Evolutionary conservation across 2,113 vertebrate genomes (phyloP).

Genomic region (Colistium nudipinnis): DNA sequence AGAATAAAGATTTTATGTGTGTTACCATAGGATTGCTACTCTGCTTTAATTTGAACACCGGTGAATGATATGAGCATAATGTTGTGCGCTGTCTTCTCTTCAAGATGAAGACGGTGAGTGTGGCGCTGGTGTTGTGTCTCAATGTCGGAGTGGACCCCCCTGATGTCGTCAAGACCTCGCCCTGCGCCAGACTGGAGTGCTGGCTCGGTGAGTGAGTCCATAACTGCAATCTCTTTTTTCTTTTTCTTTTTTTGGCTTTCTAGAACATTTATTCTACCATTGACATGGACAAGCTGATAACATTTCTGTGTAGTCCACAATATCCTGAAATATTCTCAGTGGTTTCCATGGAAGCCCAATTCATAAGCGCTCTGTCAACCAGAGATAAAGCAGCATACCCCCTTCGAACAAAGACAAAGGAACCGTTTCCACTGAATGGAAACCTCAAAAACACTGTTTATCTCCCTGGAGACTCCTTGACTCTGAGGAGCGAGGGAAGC

Average conservation of each 20-base stretch:
- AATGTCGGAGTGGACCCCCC: conserved; percentile 98
- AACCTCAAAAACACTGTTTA: conserved; percentile 37
- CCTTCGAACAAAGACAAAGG: conserved; percentile 25
- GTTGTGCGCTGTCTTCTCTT: conserved; percentile 5
- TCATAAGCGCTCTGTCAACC: conserved; percentile 18
- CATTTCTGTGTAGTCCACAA: not conserved
- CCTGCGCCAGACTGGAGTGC: conserved; percentile 94
- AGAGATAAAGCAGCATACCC: conserved; percentile 25
- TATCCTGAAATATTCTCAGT: not conserved
- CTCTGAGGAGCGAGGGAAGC: conserved; percentile 18
- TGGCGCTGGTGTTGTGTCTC: conserved; percentile 95
- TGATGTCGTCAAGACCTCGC: conserved; percentile 98
- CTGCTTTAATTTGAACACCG: not conserved
- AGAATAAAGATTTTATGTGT: conserved; percentile 13
- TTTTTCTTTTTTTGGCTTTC: not conserved
- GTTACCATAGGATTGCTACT: not conserved
- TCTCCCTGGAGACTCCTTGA: conserved; percentile 28
- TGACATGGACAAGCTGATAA: not conserved
- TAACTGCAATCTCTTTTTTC: not conserved
- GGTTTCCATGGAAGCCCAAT: conserved; percentile 15
- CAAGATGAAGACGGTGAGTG: conserved; percentile 99
- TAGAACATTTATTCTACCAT: no score
- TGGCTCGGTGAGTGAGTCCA: conserved; percentile 92
- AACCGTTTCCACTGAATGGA: conserved; percentile 4
- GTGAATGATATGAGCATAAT: not conserved